These are phyloP conservation scores for Syrrhaptes paradoxus DNA, from an alignment of 2,113 vertebrate genomes.

Conservation along the genomic window DNA sequence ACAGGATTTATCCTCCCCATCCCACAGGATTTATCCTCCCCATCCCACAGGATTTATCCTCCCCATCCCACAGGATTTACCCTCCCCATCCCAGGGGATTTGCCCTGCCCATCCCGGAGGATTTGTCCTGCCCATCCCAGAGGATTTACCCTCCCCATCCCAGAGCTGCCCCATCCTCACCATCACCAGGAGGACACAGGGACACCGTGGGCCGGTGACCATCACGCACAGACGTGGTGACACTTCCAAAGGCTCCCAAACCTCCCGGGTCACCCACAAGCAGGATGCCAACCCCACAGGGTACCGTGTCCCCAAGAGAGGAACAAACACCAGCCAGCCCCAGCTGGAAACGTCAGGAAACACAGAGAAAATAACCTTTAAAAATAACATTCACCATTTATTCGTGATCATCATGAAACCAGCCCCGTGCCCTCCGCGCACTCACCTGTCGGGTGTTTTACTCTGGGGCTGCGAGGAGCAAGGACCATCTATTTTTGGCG, in stretches of 20 bases:
- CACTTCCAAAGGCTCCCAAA: not conserved
- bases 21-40: too few relatives aligned
- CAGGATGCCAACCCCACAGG: rapidly evolving
- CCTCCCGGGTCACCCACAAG: not conserved
- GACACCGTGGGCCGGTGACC: rapidly evolving
- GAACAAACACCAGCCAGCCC: not conserved
- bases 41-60: too few relatives aligned
- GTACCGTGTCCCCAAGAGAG: rapidly evolving
- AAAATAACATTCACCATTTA: not conserved
- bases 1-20: too few relatives aligned
- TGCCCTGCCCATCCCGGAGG: too few relatives aligned
- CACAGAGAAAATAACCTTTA: not conserved
- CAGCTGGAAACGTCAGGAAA: not conserved
- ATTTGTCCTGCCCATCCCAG: too few relatives aligned
- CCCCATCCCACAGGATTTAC: too few relatives aligned
- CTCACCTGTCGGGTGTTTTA: not conserved
- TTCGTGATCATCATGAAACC: not conserved
- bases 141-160: too few relatives aligned
- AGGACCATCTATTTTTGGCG: not conserved
- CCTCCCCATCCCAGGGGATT: too few relatives aligned
- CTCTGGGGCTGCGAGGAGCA: not conserved
- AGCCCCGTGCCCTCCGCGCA: rapidly evolving
- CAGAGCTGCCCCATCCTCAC: not conserved
- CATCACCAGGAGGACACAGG: rapidly evolving
- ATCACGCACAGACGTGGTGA: rapidly evolving